Evolutionary conservation across 2,888 invertebrate genomes (phyloP).

Genomic region (Andrena haemorrhoa): DNA sequence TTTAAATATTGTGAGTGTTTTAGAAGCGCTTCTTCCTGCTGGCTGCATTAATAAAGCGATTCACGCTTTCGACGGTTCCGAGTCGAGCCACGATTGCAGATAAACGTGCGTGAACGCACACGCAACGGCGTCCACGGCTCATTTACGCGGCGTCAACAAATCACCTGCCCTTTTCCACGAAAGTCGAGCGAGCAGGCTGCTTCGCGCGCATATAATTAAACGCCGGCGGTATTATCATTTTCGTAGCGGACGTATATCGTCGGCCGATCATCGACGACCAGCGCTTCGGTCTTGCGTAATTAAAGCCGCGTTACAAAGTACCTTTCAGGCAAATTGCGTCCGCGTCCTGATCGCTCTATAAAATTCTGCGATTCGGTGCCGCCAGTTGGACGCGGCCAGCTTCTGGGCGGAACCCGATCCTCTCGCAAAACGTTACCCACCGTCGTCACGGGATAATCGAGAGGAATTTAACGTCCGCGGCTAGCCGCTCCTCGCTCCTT

Average conservation of each 20-base stretch:
- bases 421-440: not conserved
- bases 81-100: conserved; percentile 3
- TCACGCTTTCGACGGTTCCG: conserved; percentile 63
- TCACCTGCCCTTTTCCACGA: conserved; percentile 71
- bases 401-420: not conserved
- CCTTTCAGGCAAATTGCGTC: conserved; percentile 29
- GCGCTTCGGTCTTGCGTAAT: conserved; percentile 50
- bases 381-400: not conserved
- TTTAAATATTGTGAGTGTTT: not conserved
- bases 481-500: not conserved
- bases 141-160: conserved; percentile 71
- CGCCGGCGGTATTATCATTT: conserved; percentile 56
- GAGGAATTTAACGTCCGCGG: conserved; percentile 28
- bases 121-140: conserved; percentile 41
- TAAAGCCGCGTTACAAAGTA: conserved; percentile 42
- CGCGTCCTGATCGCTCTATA: conserved; percentile 16
- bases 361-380: conserved; percentile 28
- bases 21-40: conserved; percentile 26
- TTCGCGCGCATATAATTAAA: conserved; percentile 63
- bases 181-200: conserved; percentile 25
- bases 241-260: conserved; percentile 39
- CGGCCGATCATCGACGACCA: conserved; percentile 17
- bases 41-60: conserved; percentile 63
- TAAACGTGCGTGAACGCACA: not conserved
- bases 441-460: conserved; percentile 17